phyloP scores from a whole-genome alignment of 2,888 invertebrate species.

The Cephus sareptanus region DNA sequence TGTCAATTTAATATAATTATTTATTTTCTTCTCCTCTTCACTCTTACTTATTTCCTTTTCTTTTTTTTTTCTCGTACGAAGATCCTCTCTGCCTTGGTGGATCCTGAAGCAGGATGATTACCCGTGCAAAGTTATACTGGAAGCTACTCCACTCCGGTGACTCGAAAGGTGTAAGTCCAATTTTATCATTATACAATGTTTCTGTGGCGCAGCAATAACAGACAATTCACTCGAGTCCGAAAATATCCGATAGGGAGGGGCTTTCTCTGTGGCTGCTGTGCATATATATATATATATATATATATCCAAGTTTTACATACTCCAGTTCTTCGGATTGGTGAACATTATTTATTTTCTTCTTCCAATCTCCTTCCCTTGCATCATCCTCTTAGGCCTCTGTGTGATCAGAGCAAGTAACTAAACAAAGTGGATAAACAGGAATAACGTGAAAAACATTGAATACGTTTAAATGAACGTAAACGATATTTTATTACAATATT shows the following conservation, averaged over 20 bases:
- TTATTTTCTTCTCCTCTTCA: background rate
- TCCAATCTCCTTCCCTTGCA: background rate
- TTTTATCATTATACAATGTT: background rate
- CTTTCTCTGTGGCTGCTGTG: too few species aligned
- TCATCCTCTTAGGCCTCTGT: background rate
- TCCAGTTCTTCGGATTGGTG: background rate
- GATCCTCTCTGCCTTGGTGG: background rate
- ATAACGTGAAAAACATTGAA: background rate
- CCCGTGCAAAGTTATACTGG: constrained; percentile 55
- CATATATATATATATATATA: background rate
- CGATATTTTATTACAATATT: background rate
- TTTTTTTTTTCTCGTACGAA: background rate
- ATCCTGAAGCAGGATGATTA: constrained; percentile 39
- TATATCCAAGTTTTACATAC: background rate
- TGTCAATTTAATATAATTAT: background rate
- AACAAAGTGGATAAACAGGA: background rate
- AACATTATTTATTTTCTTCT: background rate
- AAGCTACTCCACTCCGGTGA: constrained; percentile 47
- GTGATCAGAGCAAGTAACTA: background rate
- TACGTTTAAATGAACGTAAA: background rate
- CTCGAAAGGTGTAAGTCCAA: constrained; percentile 53
- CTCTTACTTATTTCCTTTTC: background rate
- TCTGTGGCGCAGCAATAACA: background rate
- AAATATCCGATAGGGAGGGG: background rate
- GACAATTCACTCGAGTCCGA: background rate